Conservation (phyloP, 23 tunicate species). For the Trididemnum clinides region DNA sequence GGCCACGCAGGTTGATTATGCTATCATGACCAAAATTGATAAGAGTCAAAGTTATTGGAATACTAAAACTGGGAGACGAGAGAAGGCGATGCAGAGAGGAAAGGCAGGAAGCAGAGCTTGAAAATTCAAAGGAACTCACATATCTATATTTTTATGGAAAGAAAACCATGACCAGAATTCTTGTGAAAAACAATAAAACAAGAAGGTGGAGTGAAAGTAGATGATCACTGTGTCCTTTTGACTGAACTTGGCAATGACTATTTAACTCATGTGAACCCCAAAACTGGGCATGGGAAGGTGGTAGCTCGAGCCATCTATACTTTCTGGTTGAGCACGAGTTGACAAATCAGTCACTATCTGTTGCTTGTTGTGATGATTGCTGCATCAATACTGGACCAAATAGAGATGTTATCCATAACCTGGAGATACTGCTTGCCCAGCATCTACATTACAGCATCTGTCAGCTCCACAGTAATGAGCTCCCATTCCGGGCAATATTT, state of each 20-base stretch:
- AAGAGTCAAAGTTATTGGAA: background rate
- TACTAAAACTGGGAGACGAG: background rate
- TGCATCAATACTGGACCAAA: background rate
- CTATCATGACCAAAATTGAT: background rate
- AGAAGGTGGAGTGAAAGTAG: too few relatives aligned
- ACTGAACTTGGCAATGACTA: conserved; percentile 13
- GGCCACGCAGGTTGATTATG: background rate
- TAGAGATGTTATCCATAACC: background rate
- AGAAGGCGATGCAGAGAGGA: background rate
- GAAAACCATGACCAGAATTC: background rate
- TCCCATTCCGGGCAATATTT: conserved; percentile 4
- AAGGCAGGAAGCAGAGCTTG: background rate
- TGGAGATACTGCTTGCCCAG: conserved; percentile 2
- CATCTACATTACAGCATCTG: conserved; percentile 9
- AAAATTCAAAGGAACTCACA: background rate
- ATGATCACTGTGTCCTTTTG: background rate
- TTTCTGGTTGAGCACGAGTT: conserved; percentile 9
- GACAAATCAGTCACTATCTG: background rate
- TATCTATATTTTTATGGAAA: background rate
- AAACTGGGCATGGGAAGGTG: conserved; percentile 12
- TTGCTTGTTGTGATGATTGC: conserved; percentile 10
- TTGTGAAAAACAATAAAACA: too few relatives aligned
- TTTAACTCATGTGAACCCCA: background rate
- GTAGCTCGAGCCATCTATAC: background rate
- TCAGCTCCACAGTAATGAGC: conserved; percentile 11